Conservation (phyloP, 2,797 vertebrate species). For the Podarcis lilfordi region DNA sequence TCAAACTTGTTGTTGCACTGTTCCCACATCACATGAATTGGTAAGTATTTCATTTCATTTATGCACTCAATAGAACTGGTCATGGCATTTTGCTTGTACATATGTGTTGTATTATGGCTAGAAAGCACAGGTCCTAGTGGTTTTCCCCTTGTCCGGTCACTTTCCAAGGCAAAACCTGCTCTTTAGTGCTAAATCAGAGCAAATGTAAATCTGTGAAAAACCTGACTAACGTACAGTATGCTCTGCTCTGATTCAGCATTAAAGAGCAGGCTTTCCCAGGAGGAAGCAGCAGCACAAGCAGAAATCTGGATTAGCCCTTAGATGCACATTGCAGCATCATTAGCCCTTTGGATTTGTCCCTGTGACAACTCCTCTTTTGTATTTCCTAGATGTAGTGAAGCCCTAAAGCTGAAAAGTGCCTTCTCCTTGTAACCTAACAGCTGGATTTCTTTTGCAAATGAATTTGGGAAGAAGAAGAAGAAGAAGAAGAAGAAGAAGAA, state of each 20-base stretch:
- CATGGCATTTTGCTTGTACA: background rate
- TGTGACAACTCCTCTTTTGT: slow-evolving; percentile 8
- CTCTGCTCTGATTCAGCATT: too few species aligned
- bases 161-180: too few species aligned
- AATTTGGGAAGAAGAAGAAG: slow-evolving; percentile 47
- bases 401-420: slow-evolving; percentile 42
- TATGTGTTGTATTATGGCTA: background rate
- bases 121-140: too few species aligned
- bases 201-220: too few species aligned
- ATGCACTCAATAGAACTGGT: background rate
- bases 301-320: slow-evolving; percentile 5
- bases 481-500: too few species aligned
- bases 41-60: background rate
- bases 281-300: background rate
- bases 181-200: too few species aligned
- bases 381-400: background rate
- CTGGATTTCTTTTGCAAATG: slow-evolving; percentile 27
- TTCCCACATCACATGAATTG: background rate
- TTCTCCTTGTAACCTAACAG: slow-evolving; percentile 22
- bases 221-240: too few species aligned
- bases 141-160: too few species aligned
- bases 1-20: background rate
- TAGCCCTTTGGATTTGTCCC: slow-evolving; percentile 10
- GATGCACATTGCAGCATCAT: background rate
- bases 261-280: background rate